Base-by-base conservation (phyloP, 2,888 invertebrate species). In the Drosophila sordidula region DNA sequence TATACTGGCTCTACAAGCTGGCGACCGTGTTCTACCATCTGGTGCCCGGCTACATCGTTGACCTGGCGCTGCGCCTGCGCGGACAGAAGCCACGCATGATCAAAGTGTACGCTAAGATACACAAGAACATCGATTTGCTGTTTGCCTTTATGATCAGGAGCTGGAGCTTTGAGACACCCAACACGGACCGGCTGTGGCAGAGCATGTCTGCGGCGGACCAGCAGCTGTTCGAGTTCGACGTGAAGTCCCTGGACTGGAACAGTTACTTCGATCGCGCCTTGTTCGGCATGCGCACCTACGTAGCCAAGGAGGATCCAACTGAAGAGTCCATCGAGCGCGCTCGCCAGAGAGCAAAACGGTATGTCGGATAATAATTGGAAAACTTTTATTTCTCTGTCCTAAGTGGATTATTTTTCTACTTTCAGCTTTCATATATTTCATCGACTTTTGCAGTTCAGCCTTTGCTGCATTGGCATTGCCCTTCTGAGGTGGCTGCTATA, bases 101-200 rank as follows among this genome's bases (percentile, higher is more conserved):
- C 72, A 95, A 95, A 80, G 94, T 96, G 44, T 97, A 97, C 91
- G 93, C 93, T 65, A 97, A 96, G 91, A 94, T 98, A 49, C 95
- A 97, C 91, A 95, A 95, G 90, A 95, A 97, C 70, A 93, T 95
- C 2, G 93, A 94, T 3, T 95, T 95, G 0, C 89, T 98, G 16
- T 93, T 94, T 0, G 96, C 95, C 90, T 98, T 98, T 92, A 94
- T 94, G 57, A 94, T 94, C 12, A 93, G 94, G n/a, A 94, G 95
- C 64, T 97, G 97, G 94, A 91, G 90, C 0, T 97, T 97, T 90
- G 93, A 94, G 39, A 95, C 95, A 75, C 91, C 93, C 50, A 95
- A 96, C 85, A 94, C 89, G 2, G 75, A 89, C 65, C 74, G 78
- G 1, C 83, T 94, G 22, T 93, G 93, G 92, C 69, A 86, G 0